Conservation (phyloP, 2,888 invertebrate species). For the Cotesia congregata region DNA sequence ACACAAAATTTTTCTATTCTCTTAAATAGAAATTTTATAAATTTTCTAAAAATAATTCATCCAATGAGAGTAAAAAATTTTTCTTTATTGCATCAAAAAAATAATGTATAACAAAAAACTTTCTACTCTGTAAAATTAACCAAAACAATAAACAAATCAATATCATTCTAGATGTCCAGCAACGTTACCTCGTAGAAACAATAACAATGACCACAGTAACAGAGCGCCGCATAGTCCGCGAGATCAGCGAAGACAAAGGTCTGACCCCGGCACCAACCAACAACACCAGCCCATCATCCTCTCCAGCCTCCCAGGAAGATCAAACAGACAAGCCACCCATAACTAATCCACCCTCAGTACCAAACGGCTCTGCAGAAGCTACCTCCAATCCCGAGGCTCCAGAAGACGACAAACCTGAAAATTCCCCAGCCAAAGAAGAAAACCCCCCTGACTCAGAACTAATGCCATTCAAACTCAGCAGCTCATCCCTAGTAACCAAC, state of each 20-base stretch:
- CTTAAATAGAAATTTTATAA: too few species aligned
- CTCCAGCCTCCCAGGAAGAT: constrained; percentile 19
- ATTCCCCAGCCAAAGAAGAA: constrained; percentile 21
- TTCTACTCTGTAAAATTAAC: constrained; percentile 23
- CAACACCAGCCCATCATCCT: constrained; percentile 23
- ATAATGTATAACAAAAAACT: too few species aligned
- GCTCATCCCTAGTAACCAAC: constrained; percentile 73
- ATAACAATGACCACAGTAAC: constrained; percentile 80
- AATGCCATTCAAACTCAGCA: constrained; percentile 72
- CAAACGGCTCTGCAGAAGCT: too few species aligned
- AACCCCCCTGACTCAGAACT: background rate
- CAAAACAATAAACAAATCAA: background rate
- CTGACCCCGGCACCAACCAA: background rate
- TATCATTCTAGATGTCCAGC: constrained; percentile 63
- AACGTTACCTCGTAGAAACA: constrained; percentile 77
- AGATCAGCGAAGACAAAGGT: constrained; percentile 67
- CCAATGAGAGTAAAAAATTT: too few species aligned
- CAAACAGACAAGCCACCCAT: constrained; percentile 38
- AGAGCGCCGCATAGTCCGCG: constrained; percentile 75
- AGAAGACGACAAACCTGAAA: constrained; percentile 33
- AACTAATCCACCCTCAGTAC: constrained; percentile 1
- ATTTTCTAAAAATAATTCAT: too few species aligned
- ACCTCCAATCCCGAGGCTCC: too few species aligned
- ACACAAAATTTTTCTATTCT: too few species aligned
- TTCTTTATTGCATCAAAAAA: too few species aligned